phyloP scores from a whole-genome alignment of 2,113 vertebrate genomes.

The Perognathus longimembris region DNA sequence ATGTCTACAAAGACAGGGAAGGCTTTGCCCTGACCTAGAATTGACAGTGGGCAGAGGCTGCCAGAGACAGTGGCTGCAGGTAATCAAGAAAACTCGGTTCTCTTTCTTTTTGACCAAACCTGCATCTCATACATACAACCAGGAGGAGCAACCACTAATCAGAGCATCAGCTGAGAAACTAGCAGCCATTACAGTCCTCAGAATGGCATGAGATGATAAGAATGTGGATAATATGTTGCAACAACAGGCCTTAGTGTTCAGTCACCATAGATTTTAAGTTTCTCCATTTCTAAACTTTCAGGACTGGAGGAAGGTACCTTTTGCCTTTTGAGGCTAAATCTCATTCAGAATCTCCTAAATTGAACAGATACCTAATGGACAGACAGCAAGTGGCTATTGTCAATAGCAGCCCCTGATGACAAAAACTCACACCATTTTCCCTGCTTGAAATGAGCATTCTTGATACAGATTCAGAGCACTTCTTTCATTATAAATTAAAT shows the following conservation, averaged over 20 bases:
- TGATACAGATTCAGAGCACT: background rate
- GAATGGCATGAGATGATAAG: background rate
- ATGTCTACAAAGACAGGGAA: background rate
- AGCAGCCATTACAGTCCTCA: background rate
- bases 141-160: background rate
- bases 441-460: background rate
- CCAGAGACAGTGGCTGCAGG: no score
- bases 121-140: background rate
- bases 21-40: background rate
- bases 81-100: background rate
- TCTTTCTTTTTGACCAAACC: background rate
- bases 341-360: background rate
- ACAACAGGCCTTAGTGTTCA: background rate
- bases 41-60: background rate
- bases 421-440: background rate
- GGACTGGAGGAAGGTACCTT: background rate
- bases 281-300: background rate
- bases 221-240: fast-evolving
- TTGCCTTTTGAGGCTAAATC: background rate
- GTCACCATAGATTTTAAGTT: background rate
- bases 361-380: background rate
- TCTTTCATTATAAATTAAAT: background rate
- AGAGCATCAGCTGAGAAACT: background rate
- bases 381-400: background rate
- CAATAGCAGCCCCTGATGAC: background rate